A percentile compares a stretch with the other conserved stretches of the same genome.
These are phyloP conservation scores for Emberiza fucata DNA, from an alignment of 2,113 vertebrate species.

Conservation along the genomic window DNA sequence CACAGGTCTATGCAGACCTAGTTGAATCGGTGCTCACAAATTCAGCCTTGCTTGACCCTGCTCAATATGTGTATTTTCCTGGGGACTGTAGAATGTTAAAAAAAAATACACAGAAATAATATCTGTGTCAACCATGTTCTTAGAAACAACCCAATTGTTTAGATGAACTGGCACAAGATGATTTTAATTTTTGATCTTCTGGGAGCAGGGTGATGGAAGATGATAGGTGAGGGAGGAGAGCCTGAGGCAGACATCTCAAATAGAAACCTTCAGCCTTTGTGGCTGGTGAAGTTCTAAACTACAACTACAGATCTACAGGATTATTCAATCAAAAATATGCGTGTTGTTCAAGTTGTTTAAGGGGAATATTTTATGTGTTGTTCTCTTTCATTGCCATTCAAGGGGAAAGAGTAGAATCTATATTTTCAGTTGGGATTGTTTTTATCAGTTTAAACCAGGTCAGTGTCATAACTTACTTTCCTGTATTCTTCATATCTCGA, in stretches of 20 bases:
- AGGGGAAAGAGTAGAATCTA: background rate
- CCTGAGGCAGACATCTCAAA: background rate
- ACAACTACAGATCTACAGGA: background rate
- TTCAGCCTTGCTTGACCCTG: background rate
- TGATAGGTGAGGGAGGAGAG: background rate
- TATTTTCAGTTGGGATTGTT: background rate
- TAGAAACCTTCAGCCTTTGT: background rate
- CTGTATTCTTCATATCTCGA: accelerated
- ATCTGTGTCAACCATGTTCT: background rate
- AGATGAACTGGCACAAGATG: background rate
- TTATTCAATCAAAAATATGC: background rate
- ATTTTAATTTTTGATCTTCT: background rate
- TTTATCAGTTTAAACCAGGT: background rate
- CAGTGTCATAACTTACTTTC: background rate
- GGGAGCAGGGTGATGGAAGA: background rate
- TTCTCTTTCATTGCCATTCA: background rate
- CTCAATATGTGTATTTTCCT: background rate
- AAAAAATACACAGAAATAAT: background rate
- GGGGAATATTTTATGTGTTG: background rate
- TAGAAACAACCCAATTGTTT: background rate
- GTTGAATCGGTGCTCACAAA: background rate
- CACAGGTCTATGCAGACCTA: background rate
- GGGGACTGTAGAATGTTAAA: background rate
- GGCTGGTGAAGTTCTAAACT: background rate
- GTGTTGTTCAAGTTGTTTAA: background rate